Evolutionary conservation across 2,888 invertebrate genomes (phyloP).

Genomic region (Neoitamus cyanurus): DNA sequence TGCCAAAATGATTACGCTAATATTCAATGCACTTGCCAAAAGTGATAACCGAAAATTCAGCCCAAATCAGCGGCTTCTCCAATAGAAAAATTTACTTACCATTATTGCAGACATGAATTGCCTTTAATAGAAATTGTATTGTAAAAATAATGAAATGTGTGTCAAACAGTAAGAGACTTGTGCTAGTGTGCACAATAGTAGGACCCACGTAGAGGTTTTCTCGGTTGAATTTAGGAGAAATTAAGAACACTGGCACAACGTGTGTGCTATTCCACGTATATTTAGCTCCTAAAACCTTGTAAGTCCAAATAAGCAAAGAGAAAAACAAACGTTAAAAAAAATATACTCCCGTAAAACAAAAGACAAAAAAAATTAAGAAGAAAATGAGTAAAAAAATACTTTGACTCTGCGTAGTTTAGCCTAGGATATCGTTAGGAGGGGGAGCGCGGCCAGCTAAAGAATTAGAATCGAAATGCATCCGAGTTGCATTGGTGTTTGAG

Average conservation of each 20-base stretch:
- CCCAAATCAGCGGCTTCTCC: no score
- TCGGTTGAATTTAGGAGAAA: constrained; percentile 16
- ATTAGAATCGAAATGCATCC: constrained; percentile 43
- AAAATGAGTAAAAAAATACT: constrained; percentile 13
- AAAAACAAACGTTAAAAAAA: not conserved
- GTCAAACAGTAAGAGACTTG: not conserved
- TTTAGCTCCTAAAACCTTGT: constrained; percentile 37
- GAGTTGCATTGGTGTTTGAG: not conserved
- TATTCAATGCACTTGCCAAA: no score
- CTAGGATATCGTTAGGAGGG: constrained; percentile 7
- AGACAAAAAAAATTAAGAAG: not conserved
- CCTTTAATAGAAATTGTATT: not conserved
- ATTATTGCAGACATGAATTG: not conserved
- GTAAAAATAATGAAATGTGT: not conserved
- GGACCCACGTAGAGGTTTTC: not conserved
- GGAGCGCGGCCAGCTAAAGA: constrained; percentile 22
- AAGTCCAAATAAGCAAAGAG: constrained; percentile 27
- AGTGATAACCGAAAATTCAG: not conserved
- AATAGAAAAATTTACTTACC: no score
- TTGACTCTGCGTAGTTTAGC: constrained; percentile 32
- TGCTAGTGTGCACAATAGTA: not conserved
- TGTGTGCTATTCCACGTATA: constrained; percentile 30
- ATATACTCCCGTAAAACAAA: not conserved
- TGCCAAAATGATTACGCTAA: no score
- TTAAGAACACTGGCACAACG: constrained; percentile 33